phyloP scores from a whole-genome alignment of 2,113 vertebrate genomes.

The Crotalus helleri region DNA sequence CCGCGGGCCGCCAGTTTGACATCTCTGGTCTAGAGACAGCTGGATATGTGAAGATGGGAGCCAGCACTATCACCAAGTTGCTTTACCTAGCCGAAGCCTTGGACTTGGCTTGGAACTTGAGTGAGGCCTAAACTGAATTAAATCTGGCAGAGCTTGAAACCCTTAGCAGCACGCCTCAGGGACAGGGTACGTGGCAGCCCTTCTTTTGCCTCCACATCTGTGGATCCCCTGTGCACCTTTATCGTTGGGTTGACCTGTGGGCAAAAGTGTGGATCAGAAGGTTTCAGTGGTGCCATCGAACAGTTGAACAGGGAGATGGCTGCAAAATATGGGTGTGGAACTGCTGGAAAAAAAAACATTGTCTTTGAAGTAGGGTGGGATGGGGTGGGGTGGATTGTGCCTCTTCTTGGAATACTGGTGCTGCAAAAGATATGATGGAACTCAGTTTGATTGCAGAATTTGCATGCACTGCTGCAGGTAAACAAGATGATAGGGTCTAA shows the following conservation, averaged over 20 bases:
- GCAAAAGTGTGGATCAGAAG: conserved; percentile 90
- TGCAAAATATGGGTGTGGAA: conserved; percentile 82
- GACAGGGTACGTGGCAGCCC: conserved; percentile 80
- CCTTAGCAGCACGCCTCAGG: conserved; percentile 86
- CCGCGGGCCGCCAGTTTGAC: too few relatives aligned
- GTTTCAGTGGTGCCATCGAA: conserved; percentile 76
- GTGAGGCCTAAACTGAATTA: neutral
- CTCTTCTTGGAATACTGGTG: conserved; percentile 79
- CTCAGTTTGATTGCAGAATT: conserved; percentile 70
- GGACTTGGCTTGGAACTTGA: neutral
- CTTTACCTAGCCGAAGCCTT: conserved; percentile 74
- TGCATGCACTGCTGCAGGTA: conserved; percentile 69
- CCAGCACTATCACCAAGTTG: conserved; percentile 89
- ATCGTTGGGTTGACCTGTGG: conserved; percentile 90
- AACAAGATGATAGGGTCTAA: conserved; percentile 54
- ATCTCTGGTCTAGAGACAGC: conserved; percentile 57
- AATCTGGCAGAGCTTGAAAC: conserved; percentile 84
- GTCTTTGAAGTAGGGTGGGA: conserved; percentile 74
- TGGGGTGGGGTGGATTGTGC: conserved; percentile 72
- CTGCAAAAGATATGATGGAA: conserved; percentile 70
- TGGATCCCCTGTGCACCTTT: conserved; percentile 65
- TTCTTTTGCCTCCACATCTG: neutral
- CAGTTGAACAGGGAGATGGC: conserved; percentile 81
- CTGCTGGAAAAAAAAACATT: conserved; percentile 82
- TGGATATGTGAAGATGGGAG: conserved; percentile 79